phyloP scores from a whole-genome alignment of 2,888 invertebrate species.

The Idaea dimidiata region DNA sequence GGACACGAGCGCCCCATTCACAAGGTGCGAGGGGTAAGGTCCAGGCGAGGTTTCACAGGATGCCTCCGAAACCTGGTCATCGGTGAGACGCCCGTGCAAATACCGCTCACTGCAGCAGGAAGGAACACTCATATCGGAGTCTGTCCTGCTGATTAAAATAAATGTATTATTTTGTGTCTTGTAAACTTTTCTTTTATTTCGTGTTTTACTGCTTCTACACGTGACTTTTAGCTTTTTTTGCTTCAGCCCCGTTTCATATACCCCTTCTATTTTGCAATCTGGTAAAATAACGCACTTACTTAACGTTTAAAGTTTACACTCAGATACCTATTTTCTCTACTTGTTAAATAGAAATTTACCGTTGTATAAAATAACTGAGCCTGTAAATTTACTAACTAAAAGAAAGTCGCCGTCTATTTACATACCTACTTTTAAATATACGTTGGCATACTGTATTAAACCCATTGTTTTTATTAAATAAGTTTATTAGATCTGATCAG shows the following conservation, averaged over 20 bases:
- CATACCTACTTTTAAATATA: no score
- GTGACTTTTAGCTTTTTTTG: no score
- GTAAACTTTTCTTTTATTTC: background rate
- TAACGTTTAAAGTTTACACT: no score
- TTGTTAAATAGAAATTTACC: no score
- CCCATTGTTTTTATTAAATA: background rate
- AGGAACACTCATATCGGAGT: slow-evolving; percentile 89
- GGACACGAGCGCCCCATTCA: slow-evolving; percentile 82
- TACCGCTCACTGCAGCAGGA: slow-evolving; percentile 76
- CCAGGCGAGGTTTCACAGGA: slow-evolving; percentile 87
- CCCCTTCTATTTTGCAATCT: no score
- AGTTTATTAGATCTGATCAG: background rate
- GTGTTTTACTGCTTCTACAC: background rate
- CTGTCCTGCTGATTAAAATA: slow-evolving; percentile 87
- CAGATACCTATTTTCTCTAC: no score
- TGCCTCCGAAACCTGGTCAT: slow-evolving; percentile 88
- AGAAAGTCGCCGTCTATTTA: no score
- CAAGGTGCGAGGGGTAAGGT: slow-evolving; percentile 83
- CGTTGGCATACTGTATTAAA: background rate
- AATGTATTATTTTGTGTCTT: background rate
- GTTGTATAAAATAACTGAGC: no score
- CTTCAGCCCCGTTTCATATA: no score
- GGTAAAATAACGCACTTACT: no score
- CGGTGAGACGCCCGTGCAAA: slow-evolving; percentile 50
- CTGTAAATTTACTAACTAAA: no score